Evolutionary conservation across 1,140 invertebrate genomes (phyloP).

Genomic region (Heliconius congener): DNA sequence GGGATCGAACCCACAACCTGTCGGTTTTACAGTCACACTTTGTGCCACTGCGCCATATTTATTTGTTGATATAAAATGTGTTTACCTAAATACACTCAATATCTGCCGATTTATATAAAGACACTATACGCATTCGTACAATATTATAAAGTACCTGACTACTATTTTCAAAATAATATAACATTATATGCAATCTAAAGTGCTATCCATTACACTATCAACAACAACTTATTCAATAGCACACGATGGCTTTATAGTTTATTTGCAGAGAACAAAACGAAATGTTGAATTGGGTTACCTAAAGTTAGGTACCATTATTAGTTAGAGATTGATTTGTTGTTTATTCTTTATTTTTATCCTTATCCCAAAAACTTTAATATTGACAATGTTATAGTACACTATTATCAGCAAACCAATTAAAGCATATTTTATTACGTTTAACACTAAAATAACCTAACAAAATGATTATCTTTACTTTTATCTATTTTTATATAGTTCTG

Average conservation of each 20-base stretch:
- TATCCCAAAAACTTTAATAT: no score
- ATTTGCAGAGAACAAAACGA: no score
- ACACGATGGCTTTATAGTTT: not conserved
- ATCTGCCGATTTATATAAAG: not conserved
- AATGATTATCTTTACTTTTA: constrained; percentile 19
- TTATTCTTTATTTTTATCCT: not conserved
- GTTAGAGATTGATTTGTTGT: not conserved
- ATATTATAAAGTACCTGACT: not conserved
- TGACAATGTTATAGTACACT: no score
- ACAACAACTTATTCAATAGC: constrained; percentile 9
- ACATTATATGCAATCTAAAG: constrained; percentile 1
- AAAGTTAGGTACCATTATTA: not conserved
- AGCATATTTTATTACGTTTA: not conserved
- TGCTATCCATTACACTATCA: constrained; percentile 28
- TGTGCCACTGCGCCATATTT: no score
- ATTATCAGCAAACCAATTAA: not conserved
- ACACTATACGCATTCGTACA: not conserved
- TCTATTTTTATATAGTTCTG: constrained; percentile 25
- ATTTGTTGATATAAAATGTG: not conserved
- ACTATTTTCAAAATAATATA: not conserved
- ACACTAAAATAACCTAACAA: not conserved
- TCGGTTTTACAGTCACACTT: no score
- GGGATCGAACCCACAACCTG: no score
- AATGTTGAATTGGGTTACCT: not conserved
- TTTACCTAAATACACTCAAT: no score